Evolutionary conservation across 1,140 invertebrate species (phyloP).

Genomic region (Hydropsyche tenuis): DNA sequence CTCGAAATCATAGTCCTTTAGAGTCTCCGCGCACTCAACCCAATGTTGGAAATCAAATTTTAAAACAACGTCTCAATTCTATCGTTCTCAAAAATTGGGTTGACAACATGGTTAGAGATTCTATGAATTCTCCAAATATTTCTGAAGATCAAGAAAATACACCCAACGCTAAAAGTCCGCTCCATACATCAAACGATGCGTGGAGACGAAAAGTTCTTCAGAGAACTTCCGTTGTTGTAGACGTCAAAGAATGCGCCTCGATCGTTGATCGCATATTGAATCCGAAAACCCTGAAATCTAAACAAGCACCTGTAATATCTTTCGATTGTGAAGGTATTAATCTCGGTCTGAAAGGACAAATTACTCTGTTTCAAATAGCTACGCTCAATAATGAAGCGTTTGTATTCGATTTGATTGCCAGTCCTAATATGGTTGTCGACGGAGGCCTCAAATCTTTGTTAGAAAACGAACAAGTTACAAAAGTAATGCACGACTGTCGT

Average conservation of each 20-base stretch:
- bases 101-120: conserved; percentile 87
- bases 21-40: conserved; percentile 59
- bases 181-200: conserved; percentile 62
- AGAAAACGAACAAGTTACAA: conserved; percentile 80
- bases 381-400: conserved; percentile 79
- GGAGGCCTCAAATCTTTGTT: conserved; percentile 81
- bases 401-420: conserved; percentile 89
- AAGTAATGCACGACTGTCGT: conserved; percentile 94
- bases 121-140: conserved; percentile 61
- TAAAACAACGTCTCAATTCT: conserved; percentile 87
- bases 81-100: conserved; percentile 88
- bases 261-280: conserved; percentile 80
- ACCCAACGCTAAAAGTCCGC: conserved; percentile 53
- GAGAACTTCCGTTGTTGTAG: conserved; percentile 78
- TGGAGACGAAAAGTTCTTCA: conserved; percentile 84
- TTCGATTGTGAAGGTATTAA: conserved; percentile 93
- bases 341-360: conserved; percentile 80
- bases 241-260: conserved; percentile 75
- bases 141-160: conserved; percentile 56
- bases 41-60: conserved; percentile 70
- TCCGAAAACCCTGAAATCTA: conserved; percentile 58
- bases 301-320: conserved; percentile 68
- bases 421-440: conserved; percentile 78
- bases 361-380: conserved; percentile 88
- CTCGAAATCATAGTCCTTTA: conserved; percentile 58